Evolutionary conservation across 2,888 invertebrate species (phyloP).

Genomic region (Microctonus aethiopoides): DNA sequence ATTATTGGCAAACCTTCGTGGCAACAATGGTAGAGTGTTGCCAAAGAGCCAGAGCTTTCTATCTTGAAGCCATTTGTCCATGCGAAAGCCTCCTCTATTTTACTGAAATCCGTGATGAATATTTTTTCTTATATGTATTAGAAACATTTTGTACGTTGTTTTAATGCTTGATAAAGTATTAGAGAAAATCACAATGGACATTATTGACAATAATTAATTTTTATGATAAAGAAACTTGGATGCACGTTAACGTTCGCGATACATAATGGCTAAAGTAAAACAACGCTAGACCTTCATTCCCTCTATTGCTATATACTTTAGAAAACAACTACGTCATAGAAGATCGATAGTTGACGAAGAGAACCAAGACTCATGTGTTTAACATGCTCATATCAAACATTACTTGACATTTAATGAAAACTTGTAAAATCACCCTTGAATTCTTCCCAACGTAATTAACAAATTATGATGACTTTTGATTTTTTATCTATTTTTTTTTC

Average conservation of each 20-base stretch:
- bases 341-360: slow-evolving; percentile 31
- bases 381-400: background rate
- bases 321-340: slow-evolving; percentile 34
- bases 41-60: slow-evolving; percentile 92
- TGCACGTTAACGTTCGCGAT: slow-evolving; percentile 1
- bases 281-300: slow-evolving; percentile 18
- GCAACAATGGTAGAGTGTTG: slow-evolving; percentile 86
- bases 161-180: background rate
- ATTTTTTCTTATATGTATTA: background rate
- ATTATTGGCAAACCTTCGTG: slow-evolving; percentile 75
- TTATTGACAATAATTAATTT: slow-evolving; percentile 7
- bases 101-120: slow-evolving; percentile 13
- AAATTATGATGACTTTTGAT: too few relatives aligned
- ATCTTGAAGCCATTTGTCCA: slow-evolving; percentile 95
- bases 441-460: too few relatives aligned
- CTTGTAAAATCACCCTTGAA: background rate
- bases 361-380: slow-evolving; percentile 10
- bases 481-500: too few relatives aligned
- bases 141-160: background rate
- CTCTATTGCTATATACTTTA: slow-evolving; percentile 18
- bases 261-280: slow-evolving; percentile 11
- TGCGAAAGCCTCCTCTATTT: slow-evolving; percentile 66
- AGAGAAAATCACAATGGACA: background rate
- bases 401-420: background rate
- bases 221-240: background rate